Evolutionary conservation across 2,888 invertebrate genomes (phyloP).

Genomic region (Dione vanillae): DNA sequence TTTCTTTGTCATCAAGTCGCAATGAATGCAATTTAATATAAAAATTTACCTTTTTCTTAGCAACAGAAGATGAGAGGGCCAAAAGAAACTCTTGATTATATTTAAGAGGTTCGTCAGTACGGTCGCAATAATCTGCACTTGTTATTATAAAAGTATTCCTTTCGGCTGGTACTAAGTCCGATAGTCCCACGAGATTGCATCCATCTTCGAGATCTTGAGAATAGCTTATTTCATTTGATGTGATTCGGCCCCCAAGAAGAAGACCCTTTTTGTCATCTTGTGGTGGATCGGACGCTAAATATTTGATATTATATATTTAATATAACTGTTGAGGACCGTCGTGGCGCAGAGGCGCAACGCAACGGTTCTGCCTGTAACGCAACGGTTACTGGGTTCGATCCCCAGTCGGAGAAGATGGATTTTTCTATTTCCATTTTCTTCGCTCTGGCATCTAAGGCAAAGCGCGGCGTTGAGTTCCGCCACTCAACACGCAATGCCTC

Average conservation of each 20-base stretch:
- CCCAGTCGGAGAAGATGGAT: too few species aligned
- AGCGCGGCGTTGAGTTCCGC: too few species aligned
- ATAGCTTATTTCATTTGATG: conserved; percentile 68
- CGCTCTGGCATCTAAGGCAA: too few species aligned
- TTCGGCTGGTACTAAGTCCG: conserved; percentile 56
- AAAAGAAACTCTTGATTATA: conserved; percentile 77
- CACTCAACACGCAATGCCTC: too few species aligned
- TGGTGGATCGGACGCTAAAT: conserved; percentile 66
- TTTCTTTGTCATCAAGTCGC: too few species aligned
- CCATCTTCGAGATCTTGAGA: conserved; percentile 74
- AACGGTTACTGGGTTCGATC: too few species aligned
- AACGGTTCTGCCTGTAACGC: too few species aligned
- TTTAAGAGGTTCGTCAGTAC: conserved; percentile 69
- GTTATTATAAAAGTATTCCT: conserved; percentile 68
- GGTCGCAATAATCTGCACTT: conserved; percentile 74
- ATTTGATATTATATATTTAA: background rate
- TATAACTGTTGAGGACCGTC: too few species aligned
- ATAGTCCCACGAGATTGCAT: conserved; percentile 61
- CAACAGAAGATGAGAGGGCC: conserved; percentile 65
- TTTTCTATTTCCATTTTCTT: too few species aligned
- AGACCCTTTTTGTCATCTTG: conserved; percentile 63
- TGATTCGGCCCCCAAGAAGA: conserved; percentile 70
- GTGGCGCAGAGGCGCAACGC: too few species aligned
- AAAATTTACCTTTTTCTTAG: conserved; percentile 59
- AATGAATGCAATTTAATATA: background rate